These are phyloP conservation scores for Psittacula echo DNA, from an alignment of 2,797 vertebrate species.

Conservation along the genomic window DNA sequence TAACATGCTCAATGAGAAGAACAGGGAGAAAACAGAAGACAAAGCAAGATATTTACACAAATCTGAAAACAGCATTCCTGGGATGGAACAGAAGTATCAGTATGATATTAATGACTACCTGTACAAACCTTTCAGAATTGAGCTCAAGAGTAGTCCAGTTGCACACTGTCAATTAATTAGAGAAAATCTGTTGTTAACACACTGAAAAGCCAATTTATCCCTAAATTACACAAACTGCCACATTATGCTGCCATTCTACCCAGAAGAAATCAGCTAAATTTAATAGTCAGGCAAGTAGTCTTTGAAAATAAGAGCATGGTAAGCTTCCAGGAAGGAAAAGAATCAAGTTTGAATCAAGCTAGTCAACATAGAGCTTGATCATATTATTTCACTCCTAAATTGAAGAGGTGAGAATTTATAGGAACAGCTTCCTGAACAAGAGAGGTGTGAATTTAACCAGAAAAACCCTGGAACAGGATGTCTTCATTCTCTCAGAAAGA, in stretches of 20 bases:
- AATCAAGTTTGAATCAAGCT: not conserved
- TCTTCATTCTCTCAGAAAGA: not conserved
- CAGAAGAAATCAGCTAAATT: not conserved
- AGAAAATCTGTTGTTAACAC: not conserved
- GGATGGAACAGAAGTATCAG: not conserved
- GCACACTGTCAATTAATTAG: not conserved
- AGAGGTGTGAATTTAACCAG: not conserved
- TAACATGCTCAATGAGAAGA: not conserved
- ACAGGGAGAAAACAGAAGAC: not conserved
- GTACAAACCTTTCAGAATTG: not conserved
- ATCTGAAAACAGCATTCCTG: not conserved
- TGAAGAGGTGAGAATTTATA: not conserved
- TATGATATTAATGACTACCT: not conserved
- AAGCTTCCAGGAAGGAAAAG: not conserved
- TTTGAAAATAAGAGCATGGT: not conserved
- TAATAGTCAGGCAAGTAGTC: not conserved
- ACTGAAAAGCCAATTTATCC: not conserved
- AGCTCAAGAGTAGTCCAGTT: not conserved
- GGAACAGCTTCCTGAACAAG: not conserved
- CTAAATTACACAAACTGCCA: not conserved
- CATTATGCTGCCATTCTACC: rapidly evolving
- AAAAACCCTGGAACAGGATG: not conserved
- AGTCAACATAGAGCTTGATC: not conserved
- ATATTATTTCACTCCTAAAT: not conserved
- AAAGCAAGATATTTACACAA: not conserved